phyloP scores from a whole-genome alignment of 1,140 invertebrate species.

The Riptortus pedestris region DNA sequence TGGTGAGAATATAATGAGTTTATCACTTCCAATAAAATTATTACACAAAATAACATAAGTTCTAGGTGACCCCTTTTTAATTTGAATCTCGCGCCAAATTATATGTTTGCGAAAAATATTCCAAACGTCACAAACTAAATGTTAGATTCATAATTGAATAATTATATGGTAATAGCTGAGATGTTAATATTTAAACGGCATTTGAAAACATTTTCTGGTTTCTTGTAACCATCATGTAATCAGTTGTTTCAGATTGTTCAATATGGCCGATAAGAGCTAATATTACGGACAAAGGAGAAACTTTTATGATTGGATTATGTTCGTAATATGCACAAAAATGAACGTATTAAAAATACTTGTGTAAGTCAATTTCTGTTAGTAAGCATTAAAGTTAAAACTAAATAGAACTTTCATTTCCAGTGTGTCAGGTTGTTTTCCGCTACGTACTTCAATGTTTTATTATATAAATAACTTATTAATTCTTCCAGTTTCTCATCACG shows the following conservation, averaged over 20 bases:
- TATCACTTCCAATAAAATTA: too few species aligned
- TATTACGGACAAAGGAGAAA: conserved; percentile 19
- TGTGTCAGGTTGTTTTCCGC: not conserved
- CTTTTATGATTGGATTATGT: conserved; percentile 4
- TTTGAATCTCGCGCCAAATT: too few species aligned
- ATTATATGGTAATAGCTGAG: too few species aligned
- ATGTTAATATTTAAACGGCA: too few species aligned
- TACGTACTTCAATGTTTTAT: not conserved
- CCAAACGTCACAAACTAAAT: too few species aligned
- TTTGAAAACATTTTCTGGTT: too few species aligned
- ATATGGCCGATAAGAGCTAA: conserved; percentile 19
- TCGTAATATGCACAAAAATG: conserved; percentile 15
- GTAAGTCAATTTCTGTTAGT: not conserved
- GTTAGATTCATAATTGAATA: too few species aligned
- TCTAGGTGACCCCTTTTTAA: too few species aligned
- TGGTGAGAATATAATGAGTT: too few species aligned
- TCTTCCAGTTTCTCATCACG: not conserved
- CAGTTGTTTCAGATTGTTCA: conserved; percentile 11
- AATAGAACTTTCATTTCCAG: not conserved
- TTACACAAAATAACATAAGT: too few species aligned
- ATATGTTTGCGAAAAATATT: too few species aligned
- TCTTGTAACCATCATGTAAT: conserved; percentile 16
- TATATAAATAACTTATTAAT: not conserved
- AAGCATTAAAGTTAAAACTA: not conserved
- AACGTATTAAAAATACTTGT: not conserved